Percentiles rank a stretch among this genome's conserved stretches.
These are phyloP conservation scores for Ascidia mentula DNA, from an alignment of 23 tunicate species.

Conservation along the genomic window DNA sequence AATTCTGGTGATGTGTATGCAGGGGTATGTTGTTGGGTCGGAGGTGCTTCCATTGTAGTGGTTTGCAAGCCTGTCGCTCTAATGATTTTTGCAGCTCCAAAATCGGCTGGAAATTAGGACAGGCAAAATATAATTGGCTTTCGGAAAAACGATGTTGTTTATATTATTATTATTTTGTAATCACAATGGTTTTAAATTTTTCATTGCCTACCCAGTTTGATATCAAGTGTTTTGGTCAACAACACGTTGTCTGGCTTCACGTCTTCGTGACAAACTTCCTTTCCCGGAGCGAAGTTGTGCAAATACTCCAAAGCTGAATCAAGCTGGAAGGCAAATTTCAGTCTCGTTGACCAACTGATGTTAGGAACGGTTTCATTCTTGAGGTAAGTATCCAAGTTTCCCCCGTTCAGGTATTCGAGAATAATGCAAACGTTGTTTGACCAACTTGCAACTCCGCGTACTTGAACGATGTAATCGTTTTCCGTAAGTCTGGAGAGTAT, in stretches of 20 bases:
- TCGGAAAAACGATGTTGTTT: too few relatives aligned
- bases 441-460: not conserved
- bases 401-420: not conserved
- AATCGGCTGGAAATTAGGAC: too few relatives aligned
- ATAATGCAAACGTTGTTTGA: not conserved
- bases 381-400: not conserved
- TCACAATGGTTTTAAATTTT: too few relatives aligned
- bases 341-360: not conserved
- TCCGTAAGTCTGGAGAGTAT: not conserved
- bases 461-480: not conserved
- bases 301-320: not conserved
- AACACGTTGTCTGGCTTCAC: not conserved
- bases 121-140: too few relatives aligned
- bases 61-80: not conserved
- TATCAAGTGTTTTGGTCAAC: not conserved
- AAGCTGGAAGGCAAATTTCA: not conserved
- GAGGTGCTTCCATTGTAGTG: not conserved
- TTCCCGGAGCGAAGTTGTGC: not conserved
- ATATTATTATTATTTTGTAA: too few relatives aligned
- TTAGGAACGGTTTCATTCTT: not conserved
- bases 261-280: not conserved
- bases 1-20: conserved; percentile 2
- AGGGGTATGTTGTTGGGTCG: conserved; percentile 4
- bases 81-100: conserved; percentile 5
- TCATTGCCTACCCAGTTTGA: not conserved